Evolutionary conservation across 2,113 vertebrate species (phyloP).

Genomic region (Rhabdomys dilectus): DNA sequence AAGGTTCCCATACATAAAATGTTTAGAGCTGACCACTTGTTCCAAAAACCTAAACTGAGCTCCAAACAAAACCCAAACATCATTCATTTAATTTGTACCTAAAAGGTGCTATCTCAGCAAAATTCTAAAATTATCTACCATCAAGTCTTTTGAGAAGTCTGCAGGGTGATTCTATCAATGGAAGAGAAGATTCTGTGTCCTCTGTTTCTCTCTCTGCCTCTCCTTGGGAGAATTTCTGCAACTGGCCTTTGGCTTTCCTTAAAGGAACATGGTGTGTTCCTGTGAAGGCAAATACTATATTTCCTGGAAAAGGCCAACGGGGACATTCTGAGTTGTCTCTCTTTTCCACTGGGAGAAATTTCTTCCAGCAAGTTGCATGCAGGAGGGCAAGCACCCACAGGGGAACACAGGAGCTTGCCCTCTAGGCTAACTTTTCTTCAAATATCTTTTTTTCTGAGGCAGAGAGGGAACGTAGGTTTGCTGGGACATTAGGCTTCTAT

Average conservation of each 20-base stretch:
- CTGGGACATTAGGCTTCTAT: neutral
- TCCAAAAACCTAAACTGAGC: neutral
- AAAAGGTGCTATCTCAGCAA: neutral
- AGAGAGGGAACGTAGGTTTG: neutral
- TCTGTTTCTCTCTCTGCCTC: neutral
- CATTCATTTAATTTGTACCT: neutral
- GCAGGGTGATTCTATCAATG: neutral
- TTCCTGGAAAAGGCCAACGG: neutral
- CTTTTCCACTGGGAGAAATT: neutral
- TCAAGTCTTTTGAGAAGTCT: constrained; percentile 19
- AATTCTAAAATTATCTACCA: neutral
- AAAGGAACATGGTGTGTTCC: neutral
- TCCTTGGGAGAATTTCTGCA: neutral
- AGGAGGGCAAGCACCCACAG: neutral
- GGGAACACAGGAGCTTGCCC: neutral
- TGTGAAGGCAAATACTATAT: neutral
- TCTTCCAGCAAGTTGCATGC: neutral
- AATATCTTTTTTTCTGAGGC: neutral
- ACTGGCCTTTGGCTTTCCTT: constrained; percentile 12
- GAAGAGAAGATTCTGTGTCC: neutral
- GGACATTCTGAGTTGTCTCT: neutral
- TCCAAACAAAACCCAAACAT: neutral
- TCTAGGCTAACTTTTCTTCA: neutral
- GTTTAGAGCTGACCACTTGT: neutral
- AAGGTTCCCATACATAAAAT: neutral